These are phyloP conservation scores for Turritopsis rubra DNA, from an alignment of 30 jellyfish, hydroid and myxozoan species.

Conservation along the genomic window DNA sequence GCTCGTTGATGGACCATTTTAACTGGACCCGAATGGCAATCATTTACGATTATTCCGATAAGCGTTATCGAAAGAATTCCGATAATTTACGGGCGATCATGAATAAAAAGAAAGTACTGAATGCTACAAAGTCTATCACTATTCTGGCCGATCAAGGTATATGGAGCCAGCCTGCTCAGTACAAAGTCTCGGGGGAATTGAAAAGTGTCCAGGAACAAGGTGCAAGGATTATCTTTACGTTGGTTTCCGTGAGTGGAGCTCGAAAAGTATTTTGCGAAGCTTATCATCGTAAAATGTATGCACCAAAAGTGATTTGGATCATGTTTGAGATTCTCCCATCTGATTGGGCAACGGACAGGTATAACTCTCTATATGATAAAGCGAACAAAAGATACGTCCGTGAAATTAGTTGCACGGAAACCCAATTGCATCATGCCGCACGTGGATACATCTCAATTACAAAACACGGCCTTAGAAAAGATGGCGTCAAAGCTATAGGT, in stretches of 20 bases:
- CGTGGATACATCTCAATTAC: constrained; percentile 54
- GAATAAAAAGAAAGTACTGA: neutral
- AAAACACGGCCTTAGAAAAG: constrained; percentile 47
- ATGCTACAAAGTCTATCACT: neutral
- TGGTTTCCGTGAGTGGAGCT: constrained; percentile 62
- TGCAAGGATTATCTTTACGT: constrained; percentile 51
- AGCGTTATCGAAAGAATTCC: constrained; percentile 19
- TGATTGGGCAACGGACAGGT: constrained; percentile 43
- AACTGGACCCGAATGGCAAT: constrained; percentile 78
- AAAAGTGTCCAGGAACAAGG: neutral
- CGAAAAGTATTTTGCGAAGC: constrained; percentile 79
- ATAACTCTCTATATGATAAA: constrained; percentile 2
- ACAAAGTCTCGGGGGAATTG: neutral
- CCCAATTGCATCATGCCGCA: constrained; percentile 54
- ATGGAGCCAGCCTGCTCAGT: neutral
- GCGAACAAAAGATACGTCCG: neutral
- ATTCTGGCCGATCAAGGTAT: constrained; percentile 14
- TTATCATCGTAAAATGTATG: constrained; percentile 56
- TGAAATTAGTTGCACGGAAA: constrained; percentile 40
- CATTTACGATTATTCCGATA: constrained; percentile 51
- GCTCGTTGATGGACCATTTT: constrained; percentile 44
- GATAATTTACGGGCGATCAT: constrained; percentile 10
- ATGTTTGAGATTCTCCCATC: constrained; percentile 31
- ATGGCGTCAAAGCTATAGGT: constrained; percentile 37
- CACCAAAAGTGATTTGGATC: constrained; percentile 67